Evolutionary conservation across 2,113 vertebrate species (phyloP).

Genomic region (Percopsis transmontana): DNA sequence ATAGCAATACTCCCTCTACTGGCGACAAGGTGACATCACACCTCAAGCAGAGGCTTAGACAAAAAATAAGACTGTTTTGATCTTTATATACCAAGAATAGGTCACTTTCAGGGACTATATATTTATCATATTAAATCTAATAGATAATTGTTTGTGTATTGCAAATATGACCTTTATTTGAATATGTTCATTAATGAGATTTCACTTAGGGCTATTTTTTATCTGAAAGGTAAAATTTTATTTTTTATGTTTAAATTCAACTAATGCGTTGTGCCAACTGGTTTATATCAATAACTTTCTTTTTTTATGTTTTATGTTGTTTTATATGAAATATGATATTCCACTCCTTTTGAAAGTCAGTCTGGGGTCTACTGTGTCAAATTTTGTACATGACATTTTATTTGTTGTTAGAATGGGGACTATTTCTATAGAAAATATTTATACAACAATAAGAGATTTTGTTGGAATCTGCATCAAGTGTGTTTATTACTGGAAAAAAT

Average conservation of each 20-base stretch:
- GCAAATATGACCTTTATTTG: background rate
- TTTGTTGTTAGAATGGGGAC: background rate
- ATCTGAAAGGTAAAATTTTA: background rate
- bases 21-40: slow-evolving; percentile 26
- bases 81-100: slow-evolving; percentile 8
- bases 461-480: too few relatives aligned
- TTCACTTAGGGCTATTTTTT: background rate
- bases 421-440: slow-evolving; percentile 59
- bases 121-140: background rate
- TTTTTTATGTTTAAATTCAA: slow-evolving; percentile 1
- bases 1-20: slow-evolving; percentile 32
- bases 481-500: too few relatives aligned
- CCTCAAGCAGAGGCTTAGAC: slow-evolving; percentile 1
- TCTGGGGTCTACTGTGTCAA: slow-evolving; percentile 21
- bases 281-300: too few relatives aligned
- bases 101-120: background rate
- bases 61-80: slow-evolving; percentile 10
- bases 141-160: slow-evolving; percentile 17
- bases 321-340: slow-evolving; percentile 1
- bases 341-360: slow-evolving; percentile 8
- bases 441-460: slow-evolving; percentile 32
- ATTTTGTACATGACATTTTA: slow-evolving; percentile 48
- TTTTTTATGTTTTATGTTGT: background rate
- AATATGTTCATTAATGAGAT: background rate
- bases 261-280: slow-evolving; percentile 40